phyloP scores from a whole-genome alignment of 2,113 vertebrate species.

The Smithornis capensis region DNA sequence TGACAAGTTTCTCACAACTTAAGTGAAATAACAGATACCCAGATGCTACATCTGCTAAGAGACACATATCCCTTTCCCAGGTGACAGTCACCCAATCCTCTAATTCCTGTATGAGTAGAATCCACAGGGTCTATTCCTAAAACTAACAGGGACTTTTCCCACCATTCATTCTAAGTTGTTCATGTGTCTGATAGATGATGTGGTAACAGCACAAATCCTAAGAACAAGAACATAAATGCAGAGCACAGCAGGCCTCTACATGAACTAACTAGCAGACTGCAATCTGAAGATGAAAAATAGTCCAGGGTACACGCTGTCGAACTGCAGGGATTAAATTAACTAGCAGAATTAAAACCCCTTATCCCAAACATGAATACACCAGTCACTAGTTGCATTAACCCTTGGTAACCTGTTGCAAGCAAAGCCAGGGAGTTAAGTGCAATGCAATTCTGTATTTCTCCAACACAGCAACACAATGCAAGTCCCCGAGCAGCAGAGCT shows the following conservation, averaged over 20 bases:
- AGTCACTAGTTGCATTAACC: not conserved
- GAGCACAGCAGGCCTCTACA: constrained; percentile 25
- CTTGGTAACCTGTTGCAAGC: not conserved
- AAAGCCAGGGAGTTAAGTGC: not conserved
- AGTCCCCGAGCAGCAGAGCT: not conserved
- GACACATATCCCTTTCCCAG: not conserved
- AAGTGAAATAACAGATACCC: not conserved
- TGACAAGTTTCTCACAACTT: not conserved
- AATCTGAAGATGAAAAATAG: constrained; percentile 37
- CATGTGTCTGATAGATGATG: not conserved
- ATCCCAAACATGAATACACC: not conserved
- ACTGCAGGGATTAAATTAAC: constrained; percentile 34
- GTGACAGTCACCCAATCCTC: not conserved
- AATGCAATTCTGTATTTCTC: not conserved
- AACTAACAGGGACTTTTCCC: not conserved
- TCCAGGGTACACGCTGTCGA: not conserved
- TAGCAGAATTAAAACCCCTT: constrained; percentile 13
- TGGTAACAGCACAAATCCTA: not conserved
- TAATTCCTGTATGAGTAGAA: not conserved
- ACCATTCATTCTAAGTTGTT: not conserved
- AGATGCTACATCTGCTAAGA: not conserved
- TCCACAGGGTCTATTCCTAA: not conserved
- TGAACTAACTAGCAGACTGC: constrained; percentile 12
- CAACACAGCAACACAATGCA: rapidly evolving
- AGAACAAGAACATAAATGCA: constrained; percentile 10